Base-by-base conservation (phyloP, 1,140 invertebrate species). In the Ceratitis capitata region DNA sequence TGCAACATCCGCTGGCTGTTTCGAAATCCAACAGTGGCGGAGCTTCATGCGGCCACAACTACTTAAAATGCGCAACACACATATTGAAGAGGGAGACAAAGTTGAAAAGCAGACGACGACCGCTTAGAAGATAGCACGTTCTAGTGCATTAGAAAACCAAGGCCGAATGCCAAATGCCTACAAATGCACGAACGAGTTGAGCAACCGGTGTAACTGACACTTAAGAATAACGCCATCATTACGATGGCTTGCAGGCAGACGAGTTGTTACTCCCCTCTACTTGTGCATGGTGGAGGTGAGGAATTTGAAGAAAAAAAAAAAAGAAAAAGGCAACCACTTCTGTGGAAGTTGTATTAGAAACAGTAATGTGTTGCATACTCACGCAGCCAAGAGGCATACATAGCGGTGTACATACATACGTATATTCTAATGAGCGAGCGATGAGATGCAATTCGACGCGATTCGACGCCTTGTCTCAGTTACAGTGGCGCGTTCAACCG, bases 121-220 rank as follows among this genome's bases (percentile, higher is more conserved):
- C 19, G 19, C 5, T 5, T 4, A 23, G 19, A 56, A 56, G 69
- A n/a, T 39, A 2, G 39, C 69, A 78, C 69, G 69, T 78, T 26
- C 39, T 26, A 45, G 19, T 78, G 69, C 69, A 78, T 78, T 78
- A 78, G 39, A 78, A 78, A 45, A 78, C 69, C 69, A 78, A 78
- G 69, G 69, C 69, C 69, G 69, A 78, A 78, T 45, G 69, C 35
- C 19, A 78, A 78, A 78, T 42, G 42, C 69, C 69, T 78, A 78
- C n/a, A 78, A 78, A 78, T 78, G 39, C 69, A 47, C 32, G 58
- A 64, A 64, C 58, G 12, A 64, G 58, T 26, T 23, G 29, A 9
- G 32, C 23, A 78, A 78, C n/a, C 39, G 16, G 39, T 78, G 69
- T 78, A 78, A 78, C 69, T 78, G 39, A 78, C 35, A 47, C n/a